Evolutionary conservation across 2,888 invertebrate genomes (phyloP).

Genomic region (Hirudinaria manillensis): DNA sequence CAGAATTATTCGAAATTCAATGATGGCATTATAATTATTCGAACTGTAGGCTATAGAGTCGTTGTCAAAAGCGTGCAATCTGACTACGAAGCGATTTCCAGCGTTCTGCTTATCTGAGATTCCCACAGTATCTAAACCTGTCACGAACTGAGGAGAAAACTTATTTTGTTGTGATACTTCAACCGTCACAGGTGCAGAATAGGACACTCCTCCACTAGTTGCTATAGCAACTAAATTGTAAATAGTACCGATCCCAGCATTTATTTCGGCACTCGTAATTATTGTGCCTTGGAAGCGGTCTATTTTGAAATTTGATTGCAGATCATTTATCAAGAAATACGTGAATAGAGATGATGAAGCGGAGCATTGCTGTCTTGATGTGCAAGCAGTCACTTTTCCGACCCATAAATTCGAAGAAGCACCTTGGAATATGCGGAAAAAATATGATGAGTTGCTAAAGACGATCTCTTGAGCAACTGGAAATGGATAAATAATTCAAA

Average conservation of each 20-base stretch:
- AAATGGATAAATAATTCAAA: too few species aligned
- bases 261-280: not conserved
- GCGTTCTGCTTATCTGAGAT: not conserved
- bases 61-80: conserved; percentile 4
- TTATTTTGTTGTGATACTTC: conserved; percentile 13
- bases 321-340: conserved; percentile 10
- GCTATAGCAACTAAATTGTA: conserved; percentile 5
- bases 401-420: not conserved
- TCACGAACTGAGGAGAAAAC: not conserved
- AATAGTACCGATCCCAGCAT: not conserved
- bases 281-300: not conserved
- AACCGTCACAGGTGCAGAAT: not conserved
- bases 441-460: conserved; percentile 13
- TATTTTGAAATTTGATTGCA: conserved; percentile 10
- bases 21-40: conserved; percentile 4
- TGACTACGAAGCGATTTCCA: not conserved
- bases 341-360: not conserved
- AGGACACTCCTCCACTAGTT: not conserved
- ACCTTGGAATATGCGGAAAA: conserved; percentile 18
- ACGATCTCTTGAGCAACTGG: not conserved
- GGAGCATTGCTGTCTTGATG: not conserved
- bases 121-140: not conserved
- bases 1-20: not conserved
- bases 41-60: not conserved
- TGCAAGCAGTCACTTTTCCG: not conserved